These are phyloP conservation scores for Vidua chalybeata DNA, from an alignment of 2,113 vertebrate species.

Conservation along the genomic window DNA sequence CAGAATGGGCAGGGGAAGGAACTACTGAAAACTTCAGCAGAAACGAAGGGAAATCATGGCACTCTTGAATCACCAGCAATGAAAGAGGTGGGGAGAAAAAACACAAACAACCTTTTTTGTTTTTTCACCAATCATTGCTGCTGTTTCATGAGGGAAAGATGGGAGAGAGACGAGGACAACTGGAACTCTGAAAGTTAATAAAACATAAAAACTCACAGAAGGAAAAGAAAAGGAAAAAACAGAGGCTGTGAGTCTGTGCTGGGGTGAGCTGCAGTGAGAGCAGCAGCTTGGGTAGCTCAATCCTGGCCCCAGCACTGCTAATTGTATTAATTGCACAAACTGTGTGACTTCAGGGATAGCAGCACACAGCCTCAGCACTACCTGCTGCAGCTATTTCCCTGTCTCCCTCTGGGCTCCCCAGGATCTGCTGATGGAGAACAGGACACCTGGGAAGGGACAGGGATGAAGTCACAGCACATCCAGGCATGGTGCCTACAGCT, in stretches of 20 bases:
- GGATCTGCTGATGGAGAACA: neutral
- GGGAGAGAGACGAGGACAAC: neutral
- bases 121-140: neutral
- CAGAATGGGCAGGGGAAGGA: neutral
- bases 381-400: neutral
- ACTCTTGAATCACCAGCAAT: neutral
- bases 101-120: neutral
- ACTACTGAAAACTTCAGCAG: neutral
- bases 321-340: neutral
- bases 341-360: neutral
- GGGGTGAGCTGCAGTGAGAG: neutral
- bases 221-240: neutral
- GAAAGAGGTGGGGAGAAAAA: neutral
- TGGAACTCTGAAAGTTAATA: neutral
- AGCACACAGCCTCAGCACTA: neutral
- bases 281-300: neutral
- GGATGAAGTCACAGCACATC: neutral
- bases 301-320: neutral
- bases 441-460: neutral
- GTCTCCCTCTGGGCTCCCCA: accelerated
- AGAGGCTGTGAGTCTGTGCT: neutral
- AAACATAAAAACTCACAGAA: neutral
- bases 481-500: neutral
- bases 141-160: neutral
- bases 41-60: accelerated